Evolutionary conservation across 1,140 invertebrate species (phyloP), one percentile per base, ranked within the genome.

Genomic region (Heliconius congener): DNA sequence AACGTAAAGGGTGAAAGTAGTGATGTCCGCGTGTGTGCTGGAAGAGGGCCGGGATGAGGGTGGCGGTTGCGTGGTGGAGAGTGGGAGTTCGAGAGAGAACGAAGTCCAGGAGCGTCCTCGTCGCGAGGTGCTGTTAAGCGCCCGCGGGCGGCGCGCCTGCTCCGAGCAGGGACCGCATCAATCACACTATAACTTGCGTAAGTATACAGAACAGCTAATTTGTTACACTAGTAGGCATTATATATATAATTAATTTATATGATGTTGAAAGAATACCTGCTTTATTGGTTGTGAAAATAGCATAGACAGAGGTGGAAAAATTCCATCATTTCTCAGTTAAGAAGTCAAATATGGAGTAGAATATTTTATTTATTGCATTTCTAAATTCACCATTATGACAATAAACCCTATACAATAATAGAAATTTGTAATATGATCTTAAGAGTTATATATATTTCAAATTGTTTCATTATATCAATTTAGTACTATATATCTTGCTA

Each of bases 81-180:
- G 42, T 46, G 42, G 3, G 42, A 16, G 13, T 73, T 76, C 34
- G 76, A 82, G 77, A 42, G 86, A 85, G 42, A 86, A 84, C 42
- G 86, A 86, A 30, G 81, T 87, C 37, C 76, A 82, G 1, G 91
- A 93, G 74, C 85, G 90, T 23, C 85, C 90, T 42, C 90, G 93
- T 52, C 87, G 93, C 30, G 95, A 95, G 19, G 93, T 95, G 77
- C 88, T 95, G 23, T 82, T 95, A 66, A 93, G 93, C 60, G 93
- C 90, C 0, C 90, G 94, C 42, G 95, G 95, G 4, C 89, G 96
- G 16, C 91, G 96, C 3, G 95, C 96, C 16, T 96, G 96, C 85
- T 96, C 96, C 71, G 96, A 96, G 82, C 96, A 96, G 86, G 96
- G 96, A 30, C 96, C 96, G 4, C 96, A 96, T 91, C 96, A 96